Percentiles rank a stretch among this genome's conserved stretches.
phyloP scores from a whole-genome alignment of 2,113 vertebrate species.

The Mustelus asterias region DNA sequence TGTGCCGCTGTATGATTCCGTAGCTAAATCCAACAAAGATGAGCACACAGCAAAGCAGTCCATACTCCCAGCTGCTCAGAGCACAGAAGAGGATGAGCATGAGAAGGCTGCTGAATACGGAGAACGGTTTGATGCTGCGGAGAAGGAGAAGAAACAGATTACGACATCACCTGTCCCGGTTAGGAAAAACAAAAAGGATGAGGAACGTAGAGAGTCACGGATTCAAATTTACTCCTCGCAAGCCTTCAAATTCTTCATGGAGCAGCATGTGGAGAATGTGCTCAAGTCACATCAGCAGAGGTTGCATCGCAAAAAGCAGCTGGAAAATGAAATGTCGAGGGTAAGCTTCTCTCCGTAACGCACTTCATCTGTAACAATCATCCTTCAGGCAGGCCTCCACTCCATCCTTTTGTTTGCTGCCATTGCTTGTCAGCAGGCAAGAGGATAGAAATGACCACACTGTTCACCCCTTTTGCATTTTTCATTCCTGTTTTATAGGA shows the following conservation, averaged over 20 bases:
- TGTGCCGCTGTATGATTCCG: conserved; percentile 49
- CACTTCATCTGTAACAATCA: background rate
- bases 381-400: background rate
- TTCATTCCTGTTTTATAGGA: background rate
- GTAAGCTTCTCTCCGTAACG: conserved; percentile 55
- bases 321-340: conserved; percentile 97
- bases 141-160: conserved; percentile 93
- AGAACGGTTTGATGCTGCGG: conserved; percentile 47
- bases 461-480: background rate
- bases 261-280: conserved; percentile 96
- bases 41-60: conserved; percentile 44
- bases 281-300: conserved; percentile 92
- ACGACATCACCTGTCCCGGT: conserved; percentile 91
- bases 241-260: conserved; percentile 99
- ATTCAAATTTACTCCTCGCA: conserved; percentile 88
- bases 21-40: conserved; percentile 46
- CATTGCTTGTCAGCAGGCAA: background rate
- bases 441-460: background rate
- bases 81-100: conserved; percentile 61
- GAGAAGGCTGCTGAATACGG: conserved; percentile 51
- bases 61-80: conserved; percentile 39
- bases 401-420: background rate
- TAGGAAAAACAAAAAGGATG: conserved; percentile 82
- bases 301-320: conserved; percentile 87
- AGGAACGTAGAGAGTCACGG: conserved; percentile 78